Evolutionary conservation across 2,797 vertebrate genomes (phyloP).

Genomic region (Mormyrus proboscirostris): DNA sequence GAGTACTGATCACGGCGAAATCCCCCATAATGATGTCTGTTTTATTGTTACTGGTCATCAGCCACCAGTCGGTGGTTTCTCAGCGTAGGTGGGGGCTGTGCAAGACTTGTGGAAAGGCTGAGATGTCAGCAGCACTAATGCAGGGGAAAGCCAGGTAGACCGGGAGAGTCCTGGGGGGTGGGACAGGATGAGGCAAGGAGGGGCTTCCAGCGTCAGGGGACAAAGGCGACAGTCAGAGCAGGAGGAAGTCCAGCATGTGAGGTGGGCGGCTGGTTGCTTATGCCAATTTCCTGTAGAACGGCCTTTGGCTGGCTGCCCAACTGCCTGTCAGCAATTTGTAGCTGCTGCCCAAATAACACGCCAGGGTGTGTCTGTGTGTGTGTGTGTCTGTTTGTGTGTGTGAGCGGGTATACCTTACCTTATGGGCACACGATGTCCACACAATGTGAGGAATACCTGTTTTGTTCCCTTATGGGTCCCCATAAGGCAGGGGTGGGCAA

Average conservation of each 20-base stretch:
- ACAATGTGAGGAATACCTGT: background rate
- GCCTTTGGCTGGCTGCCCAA: background rate
- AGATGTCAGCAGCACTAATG: background rate
- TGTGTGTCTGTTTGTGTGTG: background rate
- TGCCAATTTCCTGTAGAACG: background rate
- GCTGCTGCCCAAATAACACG: background rate
- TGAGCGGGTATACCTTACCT: background rate
- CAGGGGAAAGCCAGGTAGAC: background rate
- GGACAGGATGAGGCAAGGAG: background rate
- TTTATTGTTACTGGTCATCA: background rate
- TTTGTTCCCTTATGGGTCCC: background rate
- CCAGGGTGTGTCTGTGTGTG: background rate
- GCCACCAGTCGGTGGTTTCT: background rate
- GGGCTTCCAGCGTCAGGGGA: background rate
- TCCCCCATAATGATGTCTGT: background rate
- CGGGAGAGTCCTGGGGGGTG: background rate
- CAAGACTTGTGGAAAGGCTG: background rate
- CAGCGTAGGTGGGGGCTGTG: background rate
- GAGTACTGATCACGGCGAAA: background rate
- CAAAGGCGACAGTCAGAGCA: background rate
- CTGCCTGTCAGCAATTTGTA: slow-evolving; percentile 7
- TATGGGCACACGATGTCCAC: background rate
- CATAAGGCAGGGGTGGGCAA: background rate
- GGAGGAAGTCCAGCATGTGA: background rate
- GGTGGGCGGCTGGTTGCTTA: background rate